Evolutionary conservation across 2,113 vertebrate species (phyloP).

Genomic region (Lathamus discolor): DNA sequence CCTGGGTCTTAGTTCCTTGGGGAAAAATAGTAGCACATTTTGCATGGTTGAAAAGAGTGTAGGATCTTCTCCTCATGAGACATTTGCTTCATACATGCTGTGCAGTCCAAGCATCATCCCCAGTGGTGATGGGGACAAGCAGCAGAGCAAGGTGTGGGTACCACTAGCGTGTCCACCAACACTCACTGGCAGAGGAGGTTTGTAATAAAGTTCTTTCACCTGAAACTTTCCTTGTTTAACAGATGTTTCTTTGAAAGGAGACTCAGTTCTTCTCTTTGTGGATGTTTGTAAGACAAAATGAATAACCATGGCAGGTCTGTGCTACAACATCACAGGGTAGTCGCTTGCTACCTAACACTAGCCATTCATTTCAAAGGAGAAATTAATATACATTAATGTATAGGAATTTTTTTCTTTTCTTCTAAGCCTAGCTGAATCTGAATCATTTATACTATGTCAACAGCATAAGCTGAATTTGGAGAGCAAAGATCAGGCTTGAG

Average conservation of each 20-base stretch:
- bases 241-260: not conserved
- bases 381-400: not conserved
- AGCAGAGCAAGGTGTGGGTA: fast-evolving
- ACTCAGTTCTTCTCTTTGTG: not conserved
- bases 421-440: not conserved
- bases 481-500: not conserved
- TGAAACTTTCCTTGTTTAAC: not conserved
- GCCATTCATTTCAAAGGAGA: not conserved
- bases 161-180: not conserved
- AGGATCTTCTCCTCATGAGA: not conserved
- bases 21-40: not conserved
- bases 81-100: not conserved
- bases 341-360: not conserved
- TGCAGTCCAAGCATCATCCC: fast-evolving
- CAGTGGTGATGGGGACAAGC: fast-evolving
- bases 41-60: not conserved
- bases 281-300: not conserved
- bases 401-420: not conserved
- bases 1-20: not conserved
- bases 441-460: not conserved
- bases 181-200: not conserved
- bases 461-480: not conserved
- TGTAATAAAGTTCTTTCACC: not conserved
- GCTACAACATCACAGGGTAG: not conserved
- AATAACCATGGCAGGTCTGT: not conserved